Base-by-base conservation (phyloP, 2,888 invertebrate genomes). In the Eilema caniola region DNA sequence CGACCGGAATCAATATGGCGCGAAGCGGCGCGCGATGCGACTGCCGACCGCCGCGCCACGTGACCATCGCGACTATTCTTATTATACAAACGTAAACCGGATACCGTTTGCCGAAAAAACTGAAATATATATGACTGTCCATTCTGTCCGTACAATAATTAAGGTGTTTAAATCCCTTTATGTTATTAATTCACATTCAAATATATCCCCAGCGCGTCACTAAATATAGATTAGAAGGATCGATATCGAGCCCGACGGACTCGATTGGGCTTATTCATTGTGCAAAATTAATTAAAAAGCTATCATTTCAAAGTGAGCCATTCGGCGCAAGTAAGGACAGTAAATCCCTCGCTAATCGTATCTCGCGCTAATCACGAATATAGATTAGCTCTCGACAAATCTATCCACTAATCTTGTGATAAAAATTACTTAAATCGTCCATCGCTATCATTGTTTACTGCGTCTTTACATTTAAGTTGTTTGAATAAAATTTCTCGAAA, bases 201-300 rank as follows among this genome's bases (percentile, higher is more conserved):
- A 66, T 62, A 47, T 60, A 65, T 57, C 3, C 11, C 31, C 14
- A 65, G 57, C 69, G 20, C 69, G 28, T 28, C 64, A 65, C 56
- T 56, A 70, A 67, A 70, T 76, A 66, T 67, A 72, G 28, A 62
- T 62, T 71, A 63, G 8, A 41, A 60, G 69, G 63, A 65, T 74
- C 71, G 23, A 73, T 62, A 37, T 57, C 20, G 64, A 25, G 60
- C 67, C 69, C 59, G 33, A 66, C 59, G 33, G 47, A 62, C 70
- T 69, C 68, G 60, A 66, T 70, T 24, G 56, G 33, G 69, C 23
- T 73, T 70, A 66, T 71, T 74, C 66, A 71, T 76, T 74, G 70
- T 73, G 69, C 59, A 47, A 74, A 72, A 77, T 80, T 71, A 76
- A 80, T 82, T 73, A 81, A 69, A 72, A 72, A 72, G 70, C 74